A percentile compares a stretch with the other conserved stretches of the same genome.
phyloP scores from a whole-genome alignment of 2,113 vertebrate genomes.

The Hepsetus odoe region DNA sequence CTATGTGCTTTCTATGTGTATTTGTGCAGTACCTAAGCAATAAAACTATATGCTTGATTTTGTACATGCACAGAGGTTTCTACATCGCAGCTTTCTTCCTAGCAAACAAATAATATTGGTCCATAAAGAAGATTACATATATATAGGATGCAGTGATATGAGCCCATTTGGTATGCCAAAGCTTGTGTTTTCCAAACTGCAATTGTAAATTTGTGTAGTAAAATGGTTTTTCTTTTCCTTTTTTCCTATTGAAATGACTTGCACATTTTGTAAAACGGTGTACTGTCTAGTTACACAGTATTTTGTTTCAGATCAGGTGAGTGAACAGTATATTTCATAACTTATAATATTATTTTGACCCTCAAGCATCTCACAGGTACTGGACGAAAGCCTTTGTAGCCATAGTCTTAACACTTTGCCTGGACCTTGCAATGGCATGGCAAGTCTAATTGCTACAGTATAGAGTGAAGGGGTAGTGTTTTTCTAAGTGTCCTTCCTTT shows the following conservation, averaged over 20 bases:
- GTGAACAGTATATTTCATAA: constrained; percentile 11
- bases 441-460: constrained; percentile 2
- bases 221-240: constrained; percentile 5
- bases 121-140: constrained; percentile 35
- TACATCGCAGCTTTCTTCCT: constrained; percentile 58
- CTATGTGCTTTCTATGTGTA: constrained; percentile 59
- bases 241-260: constrained; percentile 12
- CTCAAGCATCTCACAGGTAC: background rate
- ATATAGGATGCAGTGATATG: constrained; percentile 29
- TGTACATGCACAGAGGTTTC: constrained; percentile 61
- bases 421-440: constrained; percentile 17
- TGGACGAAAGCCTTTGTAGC: background rate
- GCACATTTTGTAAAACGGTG: constrained; percentile 21
- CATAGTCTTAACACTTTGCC: constrained; percentile 11
- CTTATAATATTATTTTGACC: constrained; percentile 5
- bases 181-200: constrained; percentile 41
- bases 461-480: constrained; percentile 31
- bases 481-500: constrained; percentile 48
- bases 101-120: constrained; percentile 32
- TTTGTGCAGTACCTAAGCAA: constrained; percentile 72
- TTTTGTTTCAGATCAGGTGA: constrained; percentile 8
- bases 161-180: constrained; percentile 52
- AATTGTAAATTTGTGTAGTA: constrained; percentile 40
- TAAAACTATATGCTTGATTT: constrained; percentile 69
- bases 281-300: constrained; percentile 18